Conservation (phyloP, 2,113 vertebrate species). For the Gallinago media region DNA sequence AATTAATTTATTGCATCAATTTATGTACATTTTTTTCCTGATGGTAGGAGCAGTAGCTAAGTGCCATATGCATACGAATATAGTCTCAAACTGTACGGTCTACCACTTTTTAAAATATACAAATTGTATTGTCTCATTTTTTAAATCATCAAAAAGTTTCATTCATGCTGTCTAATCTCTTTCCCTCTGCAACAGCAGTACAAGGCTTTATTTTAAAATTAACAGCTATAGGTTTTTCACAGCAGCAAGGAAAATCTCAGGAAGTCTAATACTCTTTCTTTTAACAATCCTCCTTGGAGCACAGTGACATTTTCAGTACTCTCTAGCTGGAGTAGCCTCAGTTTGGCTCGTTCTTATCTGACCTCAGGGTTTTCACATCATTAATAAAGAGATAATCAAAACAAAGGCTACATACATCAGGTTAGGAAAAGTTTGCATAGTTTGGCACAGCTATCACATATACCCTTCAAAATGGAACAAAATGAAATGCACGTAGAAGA, state of each 20-base stretch:
- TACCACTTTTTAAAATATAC: neutral
- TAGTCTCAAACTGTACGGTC: neutral
- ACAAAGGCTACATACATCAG: constrained; percentile 54
- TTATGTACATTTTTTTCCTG: neutral
- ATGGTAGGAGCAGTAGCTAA: neutral
- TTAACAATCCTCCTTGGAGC: neutral
- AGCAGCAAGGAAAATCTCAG: neutral
- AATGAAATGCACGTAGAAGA: constrained; percentile 6
- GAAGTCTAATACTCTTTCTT: neutral
- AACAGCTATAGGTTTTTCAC: neutral
- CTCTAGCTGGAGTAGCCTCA: constrained; percentile 41
- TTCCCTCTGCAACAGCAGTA: neutral
- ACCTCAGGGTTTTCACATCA: constrained; percentile 65
- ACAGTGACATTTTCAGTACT: constrained; percentile 41
- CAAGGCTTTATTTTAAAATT: neutral
- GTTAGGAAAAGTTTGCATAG: constrained; percentile 38
- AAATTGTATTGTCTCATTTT: neutral
- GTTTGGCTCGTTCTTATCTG: constrained; percentile 65
- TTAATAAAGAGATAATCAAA: constrained; percentile 76
- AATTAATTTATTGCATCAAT: neutral
- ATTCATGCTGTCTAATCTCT: neutral
- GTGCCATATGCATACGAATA: neutral
- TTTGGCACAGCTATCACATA: constrained; percentile 53
- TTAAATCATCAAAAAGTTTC: neutral
- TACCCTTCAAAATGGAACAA: constrained; percentile 56